Base-by-base conservation (phyloP, 2,888 invertebrate species). In the Sympetrum striolatum region DNA sequence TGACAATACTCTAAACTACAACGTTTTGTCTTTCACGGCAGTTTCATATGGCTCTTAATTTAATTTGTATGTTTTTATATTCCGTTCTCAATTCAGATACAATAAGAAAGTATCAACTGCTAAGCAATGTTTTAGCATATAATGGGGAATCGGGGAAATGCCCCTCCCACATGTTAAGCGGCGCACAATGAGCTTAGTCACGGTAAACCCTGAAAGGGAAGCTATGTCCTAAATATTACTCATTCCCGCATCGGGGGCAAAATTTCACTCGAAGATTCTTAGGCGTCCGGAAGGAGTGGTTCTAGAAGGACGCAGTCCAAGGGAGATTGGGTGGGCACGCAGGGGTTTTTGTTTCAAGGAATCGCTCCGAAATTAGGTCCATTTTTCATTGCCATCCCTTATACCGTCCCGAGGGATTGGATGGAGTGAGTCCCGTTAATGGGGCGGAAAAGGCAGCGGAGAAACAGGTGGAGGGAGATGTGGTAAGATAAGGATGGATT, bases 341-440 rank as follows among this genome's bases (percentile, higher is more conserved):
- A 82, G 58, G 82, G 82, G 82, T 82, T 82, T 82, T 82, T 82
- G 58, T 82, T 82, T 82, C 82, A 82, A 82, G 82, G 82, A 82
- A 82, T 82, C 82, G 82, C 82, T 82, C 82, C 82, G 82, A 82
- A 82, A 82, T 82, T 53, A 82, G 82, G 82, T 82, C 58, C 82
- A 82, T 82, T 82, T 82, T 82, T 82, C 82, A 82, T 82, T 82
- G 82, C 82, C 82, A 82, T 82, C 82, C 82, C 82, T 82, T 58
- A 82, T 82, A 48, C 82, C 58, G 53, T 82, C 58, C 82, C 15
- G 82, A 58, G 82, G 82, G 82, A 82, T 82, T 82, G 82, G 82
- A 82, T 82, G 82, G 82, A 82, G 82, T 82, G 58, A 58, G 82
- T 82, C 53, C 82, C 82, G 82, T 82, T 82, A 82, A 82, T 82